Evolutionary conservation across 2,797 vertebrate genomes (phyloP), one percentile per base, ranked within the genome.

Genomic region (Rhinatrema bivittatum): DNA sequence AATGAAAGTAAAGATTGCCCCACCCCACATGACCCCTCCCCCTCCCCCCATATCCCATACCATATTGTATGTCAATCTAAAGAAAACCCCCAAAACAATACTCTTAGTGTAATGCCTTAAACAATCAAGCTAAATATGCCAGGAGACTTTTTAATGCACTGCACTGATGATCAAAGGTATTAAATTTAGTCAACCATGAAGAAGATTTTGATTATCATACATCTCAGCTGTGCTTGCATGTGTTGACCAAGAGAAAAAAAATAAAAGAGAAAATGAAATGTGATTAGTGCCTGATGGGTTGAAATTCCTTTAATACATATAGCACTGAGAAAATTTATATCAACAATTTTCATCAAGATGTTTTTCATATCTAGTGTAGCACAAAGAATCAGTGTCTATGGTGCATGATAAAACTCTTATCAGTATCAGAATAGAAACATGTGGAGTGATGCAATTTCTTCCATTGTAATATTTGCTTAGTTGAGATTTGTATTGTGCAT

Each of bases 111-210:
- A 65, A 77, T 71, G 49, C 58, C 46, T 73, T 58, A 72, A 73
- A 69, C 63, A 79, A 74, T 79, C 62, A 68, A 31, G 41, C 49
- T 63, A 72, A 73, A 80, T 75, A 65, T 76, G 67, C 62, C 69
- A 71, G 22, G 68, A 66, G 59, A 76, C 46, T 65, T 69, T 62
- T 76, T 80, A 80, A 81, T 72, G 57, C 12, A 13, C 53, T 56
- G 36, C 31, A 12, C 51, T 73, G 76, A 76, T 75, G 60, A 82
- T 73, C 46, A 57, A 58, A 43, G 50, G 53, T 64, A 79, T 74
- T 85, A 71, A 68, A 75, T 74, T 69, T 74, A 78, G 72, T 74
- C 71, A 74, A 33, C 57, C 69, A 40, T 72, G 72, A 80, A 73
- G 56, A 63, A 62, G 62, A 45, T 35, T 76, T 77, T 82, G 75